Conservation (phyloP, 2,113 vertebrate genomes). For the Gobiocypris rarus region DNA sequence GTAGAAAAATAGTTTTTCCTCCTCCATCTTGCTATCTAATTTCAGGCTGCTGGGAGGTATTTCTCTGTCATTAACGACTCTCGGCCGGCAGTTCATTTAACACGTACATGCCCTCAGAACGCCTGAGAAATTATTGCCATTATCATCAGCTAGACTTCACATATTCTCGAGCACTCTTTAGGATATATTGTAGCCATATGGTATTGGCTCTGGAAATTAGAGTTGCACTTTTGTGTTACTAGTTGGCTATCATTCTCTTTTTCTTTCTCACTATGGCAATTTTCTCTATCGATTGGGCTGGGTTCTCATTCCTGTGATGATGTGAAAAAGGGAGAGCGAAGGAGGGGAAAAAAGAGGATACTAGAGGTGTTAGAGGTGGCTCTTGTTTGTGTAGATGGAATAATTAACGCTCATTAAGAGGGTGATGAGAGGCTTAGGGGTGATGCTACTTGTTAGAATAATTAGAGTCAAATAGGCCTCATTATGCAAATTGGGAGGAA, state of each 20-base stretch:
- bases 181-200: conserved; percentile 25
- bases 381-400: conserved; percentile 59
- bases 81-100: conserved; percentile 40
- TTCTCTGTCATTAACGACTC: background rate
- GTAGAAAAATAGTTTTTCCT: background rate
- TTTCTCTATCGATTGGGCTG: conserved; percentile 15
- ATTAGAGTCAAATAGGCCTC: conserved; percentile 61
- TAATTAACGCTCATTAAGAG: conserved; percentile 60
- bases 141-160: conserved; percentile 8
- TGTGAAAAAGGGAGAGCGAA: background rate
- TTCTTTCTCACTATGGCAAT: conserved; percentile 8
- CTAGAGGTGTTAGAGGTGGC: conserved; percentile 48
- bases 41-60: conserved; percentile 5
- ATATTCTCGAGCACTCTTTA: background rate
- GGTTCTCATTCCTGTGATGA: background rate
- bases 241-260: background rate
- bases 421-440: conserved; percentile 58
- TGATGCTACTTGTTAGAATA: conserved; percentile 54
- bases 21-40: background rate
- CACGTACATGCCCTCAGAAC: conserved; percentile 28
- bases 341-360: background rate
- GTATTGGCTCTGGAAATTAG: conserved; percentile 16
- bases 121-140: conserved; percentile 27
- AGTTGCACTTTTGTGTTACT: conserved; percentile 15
- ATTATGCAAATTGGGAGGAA: conserved; percentile 60